These are phyloP conservation scores for Chymomyza fuscimana DNA, from an alignment of 2,888 invertebrate genomes.

Conservation along the genomic window DNA sequence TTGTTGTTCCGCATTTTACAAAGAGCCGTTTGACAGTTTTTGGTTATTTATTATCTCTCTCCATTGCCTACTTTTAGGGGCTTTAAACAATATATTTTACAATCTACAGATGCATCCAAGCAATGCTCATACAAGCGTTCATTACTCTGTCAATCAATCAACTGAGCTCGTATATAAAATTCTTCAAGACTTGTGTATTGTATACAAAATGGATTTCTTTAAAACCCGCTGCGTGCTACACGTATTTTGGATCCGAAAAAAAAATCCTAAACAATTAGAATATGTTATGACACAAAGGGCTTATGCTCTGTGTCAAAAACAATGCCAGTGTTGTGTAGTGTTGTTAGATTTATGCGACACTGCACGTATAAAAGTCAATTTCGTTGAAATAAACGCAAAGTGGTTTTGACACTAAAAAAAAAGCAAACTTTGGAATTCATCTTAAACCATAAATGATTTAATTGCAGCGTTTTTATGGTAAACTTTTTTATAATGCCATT, in stretches of 20 bases:
- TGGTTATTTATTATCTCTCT: slow-evolving; percentile 37
- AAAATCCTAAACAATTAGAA: slow-evolving; percentile 48
- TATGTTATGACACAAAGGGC: slow-evolving; percentile 44
- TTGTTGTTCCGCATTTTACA: slow-evolving; percentile 43
- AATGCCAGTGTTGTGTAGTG: too few relatives aligned
- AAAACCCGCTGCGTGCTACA: neutral
- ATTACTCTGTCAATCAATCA: neutral
- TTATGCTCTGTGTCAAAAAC: neutral
- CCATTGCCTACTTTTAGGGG: neutral
- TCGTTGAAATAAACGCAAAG: too few relatives aligned
- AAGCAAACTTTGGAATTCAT: neutral
- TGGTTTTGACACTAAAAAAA: too few relatives aligned
- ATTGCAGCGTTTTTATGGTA: neutral
- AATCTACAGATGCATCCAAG: neutral
- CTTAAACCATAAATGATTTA: neutral
- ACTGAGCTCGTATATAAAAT: neutral
- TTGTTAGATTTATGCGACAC: too few relatives aligned
- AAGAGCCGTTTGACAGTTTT: slow-evolving; percentile 45
- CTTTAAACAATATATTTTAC: neutral
- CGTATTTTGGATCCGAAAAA: neutral
- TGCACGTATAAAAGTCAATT: too few relatives aligned
- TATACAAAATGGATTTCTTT: neutral
- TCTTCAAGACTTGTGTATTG: neutral
- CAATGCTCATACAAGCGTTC: neutral
- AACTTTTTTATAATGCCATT: neutral